Percentiles rank a stretch among this genome's conserved stretches.
These are phyloP conservation scores for Drosophila limbata DNA, from an alignment of 2,888 invertebrate genomes.

Conservation along the genomic window DNA sequence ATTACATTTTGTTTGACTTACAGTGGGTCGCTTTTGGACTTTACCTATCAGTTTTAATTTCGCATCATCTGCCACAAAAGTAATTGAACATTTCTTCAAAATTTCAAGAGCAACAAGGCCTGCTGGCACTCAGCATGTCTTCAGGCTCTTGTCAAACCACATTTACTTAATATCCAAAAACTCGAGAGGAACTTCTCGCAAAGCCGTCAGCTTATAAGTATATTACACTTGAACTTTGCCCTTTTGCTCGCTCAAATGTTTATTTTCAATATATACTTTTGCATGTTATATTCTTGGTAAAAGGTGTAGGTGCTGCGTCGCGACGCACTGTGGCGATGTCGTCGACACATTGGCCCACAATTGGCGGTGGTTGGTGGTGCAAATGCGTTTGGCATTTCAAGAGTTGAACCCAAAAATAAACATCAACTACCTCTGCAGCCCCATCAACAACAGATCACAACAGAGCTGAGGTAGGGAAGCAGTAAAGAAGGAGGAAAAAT, in stretches of 20 bases:
- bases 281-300: constrained; percentile 17
- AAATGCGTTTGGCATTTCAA: constrained; percentile 73
- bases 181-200: constrained; percentile 1
- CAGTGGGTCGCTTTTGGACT: neutral
- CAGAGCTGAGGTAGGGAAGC: neutral
- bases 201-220: constrained; percentile 23
- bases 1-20: neutral
- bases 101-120: neutral
- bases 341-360: constrained; percentile 73
- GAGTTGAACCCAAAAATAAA: constrained; percentile 69
- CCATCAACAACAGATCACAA: constrained; percentile 22
- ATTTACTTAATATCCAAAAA: constrained; percentile 19
- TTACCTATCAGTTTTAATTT: constrained; percentile 17
- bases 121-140: constrained; percentile 16
- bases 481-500: constrained; percentile 32
- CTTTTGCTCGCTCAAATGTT: constrained; percentile 46
- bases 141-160: constrained; percentile 41
- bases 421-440: constrained; percentile 46
- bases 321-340: constrained; percentile 1
- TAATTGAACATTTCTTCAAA: constrained; percentile 26
- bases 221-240: constrained; percentile 46
- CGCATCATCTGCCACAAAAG: constrained; percentile 25
- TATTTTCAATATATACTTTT: constrained; percentile 58
- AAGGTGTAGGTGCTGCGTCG: constrained; percentile 35
- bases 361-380: constrained; percentile 8